Evolutionary conservation across 2,797 vertebrate genomes (phyloP), one percentile per base, ranked within the genome.

Genomic region (Delichon dasypus): DNA sequence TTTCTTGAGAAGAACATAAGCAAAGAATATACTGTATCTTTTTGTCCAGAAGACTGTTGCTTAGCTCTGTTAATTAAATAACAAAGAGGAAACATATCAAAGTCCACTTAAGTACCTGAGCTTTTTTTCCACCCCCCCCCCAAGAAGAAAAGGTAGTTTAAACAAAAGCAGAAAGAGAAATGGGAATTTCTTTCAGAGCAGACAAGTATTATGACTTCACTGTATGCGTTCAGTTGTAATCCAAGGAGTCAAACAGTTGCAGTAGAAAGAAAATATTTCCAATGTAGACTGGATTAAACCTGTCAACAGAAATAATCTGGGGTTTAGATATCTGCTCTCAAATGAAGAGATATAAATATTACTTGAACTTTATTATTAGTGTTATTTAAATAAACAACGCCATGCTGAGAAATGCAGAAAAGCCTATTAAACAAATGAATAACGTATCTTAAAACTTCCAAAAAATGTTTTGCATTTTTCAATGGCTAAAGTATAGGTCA

Each of bases 51-150:
- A 34, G 44, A 34, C 34, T 29, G 16, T 90, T 82, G 13, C 36
- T 90, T 78, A 32, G 17, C 10, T 80, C 27, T 55, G 5, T 71
- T 81, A 68, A 62, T 88, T 68, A 73, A 74, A n/a, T 50, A 71
- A 47, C 20, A 29, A 73, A 47, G 18, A 77, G 5, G 40, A 88
- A n/a, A 23, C 22, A 4, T 58, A 36, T 72, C 18, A 38, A 73
- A 65, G 30, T 44, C 40, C 9, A 20, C 16, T 50, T 91, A 20
- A 4, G 2, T 3, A 44, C 67, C 30, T 72, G 58, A 66, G 14
- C 2, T 40, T 15, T 62, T 22, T 18, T 1, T n/a, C 5, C 10
- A 9, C 9, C 0, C 5, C 45, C 10, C 8, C 50, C 8, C 18
- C 6, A 21, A 48, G 27, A 22, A 67, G 30, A 9, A 13, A 74